These are phyloP conservation scores for Brevipalpus yothersi DNA, from an alignment of 1,140 invertebrate genomes.

Conservation along the genomic window DNA sequence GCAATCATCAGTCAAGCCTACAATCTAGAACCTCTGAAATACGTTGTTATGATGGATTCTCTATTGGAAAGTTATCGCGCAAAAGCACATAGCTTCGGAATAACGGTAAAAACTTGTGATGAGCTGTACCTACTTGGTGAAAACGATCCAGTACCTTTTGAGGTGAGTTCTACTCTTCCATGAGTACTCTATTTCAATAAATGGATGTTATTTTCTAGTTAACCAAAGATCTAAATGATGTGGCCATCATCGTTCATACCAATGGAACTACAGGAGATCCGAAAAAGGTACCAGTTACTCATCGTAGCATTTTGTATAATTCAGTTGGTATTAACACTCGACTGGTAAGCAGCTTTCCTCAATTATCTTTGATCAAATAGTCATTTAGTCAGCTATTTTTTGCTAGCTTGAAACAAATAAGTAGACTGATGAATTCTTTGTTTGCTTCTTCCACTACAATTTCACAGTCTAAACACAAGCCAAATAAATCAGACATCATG, in stretches of 20 bases:
- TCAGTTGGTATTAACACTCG: neutral
- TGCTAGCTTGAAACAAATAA: neutral
- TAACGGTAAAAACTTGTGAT: neutral
- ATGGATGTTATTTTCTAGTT: neutral
- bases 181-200: no score
- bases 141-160: neutral
- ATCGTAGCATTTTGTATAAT: neutral
- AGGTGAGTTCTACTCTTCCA: neutral
- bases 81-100: neutral
- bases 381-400: neutral
- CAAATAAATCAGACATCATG: neutral
- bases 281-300: neutral
- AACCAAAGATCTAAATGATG: neutral
- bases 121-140: neutral
- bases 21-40: neutral
- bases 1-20: neutral
- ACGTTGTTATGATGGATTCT: neutral
- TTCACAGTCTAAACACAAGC: neutral
- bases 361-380: neutral
- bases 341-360: neutral
- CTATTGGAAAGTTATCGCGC: neutral
- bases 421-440: no score
- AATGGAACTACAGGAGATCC: neutral
- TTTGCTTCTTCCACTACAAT: no score
- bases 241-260: neutral